Percentiles rank a stretch among this genome's conserved stretches.
phyloP scores from a whole-genome alignment of 2,797 vertebrate species.

The Tiaroga cobitis region DNA sequence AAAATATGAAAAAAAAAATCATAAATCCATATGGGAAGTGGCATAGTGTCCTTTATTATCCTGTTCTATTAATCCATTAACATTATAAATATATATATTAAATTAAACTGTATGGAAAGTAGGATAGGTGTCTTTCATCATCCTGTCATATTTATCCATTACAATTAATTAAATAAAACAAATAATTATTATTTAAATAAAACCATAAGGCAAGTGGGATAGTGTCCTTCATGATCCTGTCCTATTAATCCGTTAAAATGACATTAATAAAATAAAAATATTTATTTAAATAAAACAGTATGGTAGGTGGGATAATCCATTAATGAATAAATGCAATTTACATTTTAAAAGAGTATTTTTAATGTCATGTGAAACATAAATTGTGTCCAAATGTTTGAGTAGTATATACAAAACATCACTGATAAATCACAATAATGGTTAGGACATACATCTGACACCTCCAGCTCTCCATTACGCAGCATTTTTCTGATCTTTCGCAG shows the following conservation, averaged over 20 bases:
- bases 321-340: background rate
- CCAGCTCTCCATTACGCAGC: constrained; percentile 83
- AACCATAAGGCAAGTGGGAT: background rate
- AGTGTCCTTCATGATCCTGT: background rate
- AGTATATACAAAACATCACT: background rate
- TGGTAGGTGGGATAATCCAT: background rate
- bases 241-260: background rate
- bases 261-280: background rate
- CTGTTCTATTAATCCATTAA: background rate
- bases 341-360: background rate
- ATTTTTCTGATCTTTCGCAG: constrained; percentile 86
- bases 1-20: no score
- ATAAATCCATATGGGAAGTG: background rate
- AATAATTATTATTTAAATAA: background rate
- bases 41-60: background rate
- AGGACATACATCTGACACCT: constrained; percentile 81
- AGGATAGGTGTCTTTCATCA: background rate
- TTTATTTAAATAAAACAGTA: background rate
- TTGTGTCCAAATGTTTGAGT: background rate
- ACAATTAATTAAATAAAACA: background rate
- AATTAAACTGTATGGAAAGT: background rate
- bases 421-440: background rate
- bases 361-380: background rate
- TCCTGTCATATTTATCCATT: background rate
- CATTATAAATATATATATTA: background rate